phyloP scores from a whole-genome alignment of 1,140 invertebrate genomes.

The Bombyx mandarina region DNA sequence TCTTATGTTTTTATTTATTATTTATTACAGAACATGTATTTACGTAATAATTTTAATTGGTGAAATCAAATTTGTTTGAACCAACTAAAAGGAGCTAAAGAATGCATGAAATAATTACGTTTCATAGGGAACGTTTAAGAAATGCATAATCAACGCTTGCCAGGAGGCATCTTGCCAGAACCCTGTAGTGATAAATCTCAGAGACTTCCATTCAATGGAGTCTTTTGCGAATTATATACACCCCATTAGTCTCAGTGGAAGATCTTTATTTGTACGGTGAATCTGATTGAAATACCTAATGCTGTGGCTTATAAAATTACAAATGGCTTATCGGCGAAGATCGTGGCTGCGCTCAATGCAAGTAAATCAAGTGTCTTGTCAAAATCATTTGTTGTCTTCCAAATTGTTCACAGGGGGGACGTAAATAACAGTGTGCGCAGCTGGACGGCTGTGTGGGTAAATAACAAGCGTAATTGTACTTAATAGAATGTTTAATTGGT shows the following conservation, averaged over 20 bases:
- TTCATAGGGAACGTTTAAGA: slow-evolving; percentile 25
- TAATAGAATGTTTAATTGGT: too few relatives aligned
- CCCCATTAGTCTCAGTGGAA: slow-evolving; percentile 52
- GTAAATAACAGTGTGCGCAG: too few relatives aligned
- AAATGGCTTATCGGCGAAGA: slow-evolving; percentile 13
- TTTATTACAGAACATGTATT: too few relatives aligned
- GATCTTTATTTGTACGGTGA: slow-evolving; percentile 51
- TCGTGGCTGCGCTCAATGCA: slow-evolving; percentile 2
- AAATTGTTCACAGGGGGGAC: too few relatives aligned
- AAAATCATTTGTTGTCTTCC: slow-evolving; percentile 7
- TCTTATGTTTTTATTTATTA: too few relatives aligned
- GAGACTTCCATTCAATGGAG: slow-evolving; percentile 52
- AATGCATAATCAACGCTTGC: slow-evolving; percentile 51
- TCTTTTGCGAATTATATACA: slow-evolving; percentile 58
- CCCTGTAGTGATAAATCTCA: slow-evolving; percentile 59
- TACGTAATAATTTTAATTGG: too few relatives aligned
- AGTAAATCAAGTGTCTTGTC: slow-evolving; percentile 17
- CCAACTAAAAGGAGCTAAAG: not conserved
- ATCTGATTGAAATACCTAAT: slow-evolving; percentile 32
- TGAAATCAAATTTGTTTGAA: not conserved
- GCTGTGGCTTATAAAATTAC: slow-evolving; percentile 17
- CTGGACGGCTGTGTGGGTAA: too few relatives aligned
- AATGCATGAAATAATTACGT: slow-evolving; percentile 7
- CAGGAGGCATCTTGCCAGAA: slow-evolving; percentile 62
- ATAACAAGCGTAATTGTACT: too few relatives aligned